Percentiles rank a stretch among this genome's conserved stretches.
These are phyloP conservation scores for Morone chrysops DNA, from an alignment of 2,113 vertebrate genomes.

Conservation along the genomic window DNA sequence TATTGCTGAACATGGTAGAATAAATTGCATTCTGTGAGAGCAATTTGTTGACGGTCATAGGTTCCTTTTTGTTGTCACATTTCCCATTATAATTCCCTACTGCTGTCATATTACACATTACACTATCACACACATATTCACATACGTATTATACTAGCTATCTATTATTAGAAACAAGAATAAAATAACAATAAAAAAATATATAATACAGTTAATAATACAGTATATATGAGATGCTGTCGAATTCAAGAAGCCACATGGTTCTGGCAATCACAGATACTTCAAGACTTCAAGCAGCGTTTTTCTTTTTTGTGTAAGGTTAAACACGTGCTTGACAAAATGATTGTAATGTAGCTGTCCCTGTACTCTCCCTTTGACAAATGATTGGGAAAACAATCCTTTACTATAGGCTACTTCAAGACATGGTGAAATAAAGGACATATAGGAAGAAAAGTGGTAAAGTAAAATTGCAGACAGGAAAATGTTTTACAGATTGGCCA, in stretches of 20 bases:
- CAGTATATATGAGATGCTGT: background rate
- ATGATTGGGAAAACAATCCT: background rate
- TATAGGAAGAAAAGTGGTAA: too few relatives aligned
- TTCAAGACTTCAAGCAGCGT: too few relatives aligned
- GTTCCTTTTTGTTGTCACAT: conserved; percentile 31
- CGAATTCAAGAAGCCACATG: background rate
- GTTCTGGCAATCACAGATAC: background rate
- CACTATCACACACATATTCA: background rate
- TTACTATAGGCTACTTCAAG: background rate
- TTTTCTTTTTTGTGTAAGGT: background rate
- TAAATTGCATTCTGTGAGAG: conserved; percentile 49
- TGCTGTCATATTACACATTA: conserved; percentile 4
- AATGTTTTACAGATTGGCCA: background rate
- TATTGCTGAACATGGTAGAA: conserved; percentile 10
- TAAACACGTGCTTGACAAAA: conserved; percentile 3
- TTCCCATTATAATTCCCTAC: conserved; percentile 11
- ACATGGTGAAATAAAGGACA: background rate
- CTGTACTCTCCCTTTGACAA: conserved; percentile 3
- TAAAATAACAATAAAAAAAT: too few relatives aligned
- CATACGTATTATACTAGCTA: background rate
- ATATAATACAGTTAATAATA: background rate
- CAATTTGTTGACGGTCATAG: conserved; percentile 22
- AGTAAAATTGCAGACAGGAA: too few relatives aligned
- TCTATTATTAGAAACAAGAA: background rate
- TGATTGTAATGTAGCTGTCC: background rate